Evolutionary conservation across 2,113 vertebrate genomes (phyloP), one percentile per base, ranked within the genome.

Genomic region (Cephalopholis sonnerati): DNA sequence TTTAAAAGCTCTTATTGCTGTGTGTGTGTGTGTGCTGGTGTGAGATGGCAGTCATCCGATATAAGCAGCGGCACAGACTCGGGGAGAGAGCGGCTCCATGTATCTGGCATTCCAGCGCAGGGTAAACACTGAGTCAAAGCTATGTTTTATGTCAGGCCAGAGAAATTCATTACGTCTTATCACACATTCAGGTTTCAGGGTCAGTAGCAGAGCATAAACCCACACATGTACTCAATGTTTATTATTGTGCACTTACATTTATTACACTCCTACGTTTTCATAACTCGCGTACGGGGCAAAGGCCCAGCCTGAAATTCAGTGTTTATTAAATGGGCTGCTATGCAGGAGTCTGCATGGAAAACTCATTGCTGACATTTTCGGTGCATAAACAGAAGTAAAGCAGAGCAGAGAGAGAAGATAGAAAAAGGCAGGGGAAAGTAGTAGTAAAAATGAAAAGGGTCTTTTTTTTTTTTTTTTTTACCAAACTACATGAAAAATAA

Each of bases 111-210:
- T 91, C 83, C 87, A 25, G n/a, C 3, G 50, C 79, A 29, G 87
- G 58, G 66, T 88, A 91, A 91, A 90, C 79, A 87, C 75, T 5
- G 74, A 91, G 82, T 87, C 87, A 82, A 16, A 3, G 53, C 69
- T 41, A 5, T 85, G 90, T 83, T 92, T 93, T 84, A 88, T 92
- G 91, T 92, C 88, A 86, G 73, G 57, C 80, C 81, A 67, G 57
- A 86, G 84, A 93, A 93, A 92, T 93, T 85, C 88, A 93, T 91
- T 91, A 84, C 68, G 25, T 90, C 87, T 92, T 85, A 90, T 92
- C 85, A 86, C 89, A 92, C 85, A 29, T 91, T 89, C 71, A 81
- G 90, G 91, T 92, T 93, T 82, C 58, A 12, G 84, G 91, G 91
- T 91, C 90, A 90, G 74, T 0, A 20, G 71, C 54, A 6, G 63